These are phyloP conservation scores for Phortica okadai DNA, from an alignment of 2,888 invertebrate species.

Conservation along the genomic window DNA sequence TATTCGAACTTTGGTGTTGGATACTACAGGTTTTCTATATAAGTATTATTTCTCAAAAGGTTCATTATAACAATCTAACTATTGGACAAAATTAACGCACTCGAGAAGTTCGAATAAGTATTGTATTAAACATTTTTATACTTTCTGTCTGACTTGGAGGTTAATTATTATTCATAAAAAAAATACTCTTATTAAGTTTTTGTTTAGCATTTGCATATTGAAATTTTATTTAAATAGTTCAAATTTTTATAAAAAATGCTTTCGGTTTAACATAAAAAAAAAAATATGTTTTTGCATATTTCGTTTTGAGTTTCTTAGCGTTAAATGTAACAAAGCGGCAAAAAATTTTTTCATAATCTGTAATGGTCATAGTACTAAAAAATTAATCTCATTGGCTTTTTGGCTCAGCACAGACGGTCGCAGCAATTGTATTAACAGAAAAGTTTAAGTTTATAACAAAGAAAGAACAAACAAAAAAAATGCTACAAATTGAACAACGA, in stretches of 20 bases:
- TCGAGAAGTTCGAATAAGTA: too few relatives aligned
- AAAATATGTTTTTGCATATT: slow-evolving; percentile 22
- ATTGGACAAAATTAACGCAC: too few relatives aligned
- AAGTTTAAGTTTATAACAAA: too few relatives aligned
- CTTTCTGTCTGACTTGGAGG: neutral
- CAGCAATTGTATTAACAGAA: neutral
- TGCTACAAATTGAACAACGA: slow-evolving; percentile 4
- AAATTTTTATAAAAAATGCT: slow-evolving; percentile 33
- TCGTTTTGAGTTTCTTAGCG: slow-evolving; percentile 51
- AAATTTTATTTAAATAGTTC: slow-evolving; percentile 31
- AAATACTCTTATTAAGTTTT: slow-evolving; percentile 41
- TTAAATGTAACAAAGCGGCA: slow-evolving; percentile 38
- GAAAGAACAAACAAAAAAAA: neutral
- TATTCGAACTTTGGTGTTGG: too few relatives aligned
- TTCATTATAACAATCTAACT: too few relatives aligned
- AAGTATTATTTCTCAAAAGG: too few relatives aligned
- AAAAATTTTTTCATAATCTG: neutral
- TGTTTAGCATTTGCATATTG: neutral
- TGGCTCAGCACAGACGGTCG: slow-evolving; percentile 41
- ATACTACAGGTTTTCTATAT: too few relatives aligned
- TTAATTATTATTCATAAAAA: slow-evolving; percentile 42
- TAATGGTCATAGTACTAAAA: neutral
- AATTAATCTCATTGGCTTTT: slow-evolving; percentile 66
- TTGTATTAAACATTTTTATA: too few relatives aligned
- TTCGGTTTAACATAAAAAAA: neutral